Evolutionary conservation across 2,888 invertebrate genomes (phyloP), one percentile per base, ranked within the genome.

Genomic region (Amphipoea lucens): DNA sequence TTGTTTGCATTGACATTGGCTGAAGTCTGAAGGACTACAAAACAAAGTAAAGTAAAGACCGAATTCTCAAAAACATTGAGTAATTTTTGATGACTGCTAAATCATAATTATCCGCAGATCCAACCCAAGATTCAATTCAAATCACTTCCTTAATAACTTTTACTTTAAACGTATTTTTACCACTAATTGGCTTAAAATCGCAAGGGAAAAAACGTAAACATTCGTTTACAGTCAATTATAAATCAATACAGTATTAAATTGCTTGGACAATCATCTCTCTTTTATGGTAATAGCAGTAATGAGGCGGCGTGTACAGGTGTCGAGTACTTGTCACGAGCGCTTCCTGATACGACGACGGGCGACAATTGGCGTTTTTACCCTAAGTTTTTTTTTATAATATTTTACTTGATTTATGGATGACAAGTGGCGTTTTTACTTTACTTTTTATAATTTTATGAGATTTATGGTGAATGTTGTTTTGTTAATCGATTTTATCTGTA

Each of bases 221-320:
- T 83, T 82, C 88, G 79, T 82, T 81, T 88, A 79, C 51, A 73
- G 71, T 79, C 81, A 80, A 84, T 89, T 89, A 83, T 87, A 86
- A 85, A 87, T 83, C 87, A 82, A 85, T 83, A 74, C 83, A 79
- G 79, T 76, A 72, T 83, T 80, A 85, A 89, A 88, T 90, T 87
- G 73, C 76, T 87, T 79, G 74, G 75, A 84, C 85, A 85, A 87
- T 87, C 85, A 87, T 85, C 87, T 85, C 84, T 87, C 90, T 80
- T 89, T 89, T 90, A 90, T 84, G 90, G 89, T 83, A 82, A 82
- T 82, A 82, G 83, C 71, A 72, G 83, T 90, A 90, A 90, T 83
- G 89, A 90, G 89, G 66, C 70, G 86, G 67, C 79, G 70, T 89
- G 89, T 88, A 75, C 77, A 81, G 76, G 85, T 87, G 85, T 87